Evolutionary conservation across 2,888 invertebrate species (phyloP), one percentile per base, ranked within the genome.

Genomic region (Synanthedon myopaeformis): DNA sequence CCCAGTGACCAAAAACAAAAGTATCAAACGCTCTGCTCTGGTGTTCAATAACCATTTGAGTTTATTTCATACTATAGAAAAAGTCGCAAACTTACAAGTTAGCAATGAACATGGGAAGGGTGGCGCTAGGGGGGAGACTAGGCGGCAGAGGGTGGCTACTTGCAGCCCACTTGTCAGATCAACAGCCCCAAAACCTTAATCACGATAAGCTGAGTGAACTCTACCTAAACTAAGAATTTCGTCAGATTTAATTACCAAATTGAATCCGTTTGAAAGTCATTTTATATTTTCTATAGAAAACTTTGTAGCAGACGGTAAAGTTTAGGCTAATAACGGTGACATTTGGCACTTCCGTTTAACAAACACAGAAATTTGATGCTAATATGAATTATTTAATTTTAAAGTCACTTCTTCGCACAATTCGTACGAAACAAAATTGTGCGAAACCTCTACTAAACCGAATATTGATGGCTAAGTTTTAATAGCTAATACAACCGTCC

Each of bases 161-260:
- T 45, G 67, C 69, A 65, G 72, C 74, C 74, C 69, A 69, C 76
- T 74, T 69, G 67, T 63, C 72, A 74, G 83, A 82, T 76, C 83
- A 82, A 82, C 83, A 82, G 82, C 80, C 82, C 79, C 73, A 66
- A 79, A 79, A 76, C 67, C 73, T 74, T 79, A 75, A 81, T 81
- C 75, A 78, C 79, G 81, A 82, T 79, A 76, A 78, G 71, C 72
- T 65, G 68, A 69, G 64, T 67, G 70, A 69, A 49, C 19, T 35
- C 23, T 52, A 23, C 12, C 12, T 17, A 10, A 23, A 52, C 17
- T 41, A 42, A 14, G 17, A 52, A 52, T 41, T 41, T 52, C 52
- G 55, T 69, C 62, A 68, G 68, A 72, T 72, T 74, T 70, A 76
- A 77, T 77, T 74, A 76, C 68, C 60, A 67, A 68, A 71, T 67